These are phyloP conservation scores for Melanotaenia maccullochi DNA, from an alignment of 2,797 vertebrate species.

Conservation along the genomic window DNA sequence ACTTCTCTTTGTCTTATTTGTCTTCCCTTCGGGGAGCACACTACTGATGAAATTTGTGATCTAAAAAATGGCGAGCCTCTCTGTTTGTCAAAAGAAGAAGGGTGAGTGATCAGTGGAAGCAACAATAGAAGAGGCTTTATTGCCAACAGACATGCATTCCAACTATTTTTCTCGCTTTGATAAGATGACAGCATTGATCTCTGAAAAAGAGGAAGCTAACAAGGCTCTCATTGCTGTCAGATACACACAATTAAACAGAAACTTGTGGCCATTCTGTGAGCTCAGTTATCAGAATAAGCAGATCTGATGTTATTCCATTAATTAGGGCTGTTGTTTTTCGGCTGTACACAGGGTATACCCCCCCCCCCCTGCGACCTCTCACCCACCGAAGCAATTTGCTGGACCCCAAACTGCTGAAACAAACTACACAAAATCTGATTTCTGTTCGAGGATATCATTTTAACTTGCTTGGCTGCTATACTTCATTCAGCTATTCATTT, in stretches of 20 bases:
- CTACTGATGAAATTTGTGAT: conserved; percentile 7
- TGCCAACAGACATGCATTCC: neutral
- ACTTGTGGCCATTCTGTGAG: conserved; percentile 7
- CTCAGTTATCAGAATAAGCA: neutral
- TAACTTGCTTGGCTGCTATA: neutral
- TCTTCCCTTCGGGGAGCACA: neutral
- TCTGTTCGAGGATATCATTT: neutral
- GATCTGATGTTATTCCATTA: conserved; percentile 1
- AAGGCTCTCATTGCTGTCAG: neutral
- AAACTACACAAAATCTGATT: neutral
- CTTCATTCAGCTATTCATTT: neutral
- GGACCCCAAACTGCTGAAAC: neutral
- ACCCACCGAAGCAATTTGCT: neutral
- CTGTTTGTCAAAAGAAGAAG: conserved; percentile 6
- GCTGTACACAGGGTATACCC: neutral
- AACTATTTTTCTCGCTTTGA: conserved; percentile 5
- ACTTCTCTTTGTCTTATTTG: conserved; percentile 1
- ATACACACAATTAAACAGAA: conserved; percentile 7
- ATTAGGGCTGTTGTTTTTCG: neutral
- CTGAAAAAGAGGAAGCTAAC: neutral
- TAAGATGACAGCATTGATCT: conserved; percentile 11
- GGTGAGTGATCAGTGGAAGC: conserved; percentile 13
- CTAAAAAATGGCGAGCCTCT: conserved; percentile 9
- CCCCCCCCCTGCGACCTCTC: neutral
- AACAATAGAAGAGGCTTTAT: neutral